Conservation (phyloP, 2,797 vertebrate species). For the Lerista edwardsae region DNA sequence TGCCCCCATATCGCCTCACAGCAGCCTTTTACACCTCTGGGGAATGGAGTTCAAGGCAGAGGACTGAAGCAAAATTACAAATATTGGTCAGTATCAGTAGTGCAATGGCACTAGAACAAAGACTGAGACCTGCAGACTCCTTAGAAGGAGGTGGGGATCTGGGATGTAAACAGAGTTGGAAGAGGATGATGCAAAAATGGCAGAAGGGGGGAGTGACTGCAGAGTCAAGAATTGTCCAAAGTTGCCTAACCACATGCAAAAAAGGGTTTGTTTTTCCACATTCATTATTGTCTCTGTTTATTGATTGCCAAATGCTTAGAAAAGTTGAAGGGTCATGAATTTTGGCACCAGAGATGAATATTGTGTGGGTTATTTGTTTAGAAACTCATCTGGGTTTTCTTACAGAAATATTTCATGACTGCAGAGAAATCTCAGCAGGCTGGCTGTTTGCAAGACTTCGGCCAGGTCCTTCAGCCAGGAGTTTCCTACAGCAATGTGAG, state of each 20-base stretch:
- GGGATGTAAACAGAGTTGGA: not conserved
- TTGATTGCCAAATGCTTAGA: no score
- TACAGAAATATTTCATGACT: slow-evolving; percentile 11
- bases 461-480: no score
- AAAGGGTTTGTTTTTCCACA: slow-evolving; percentile 51
- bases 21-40: no score
- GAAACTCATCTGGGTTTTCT: not conserved
- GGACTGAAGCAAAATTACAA: not conserved
- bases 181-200: not conserved
- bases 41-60: not conserved
- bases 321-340: slow-evolving; percentile 14
- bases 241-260: not conserved
- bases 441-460: not conserved
- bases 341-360: not conserved
- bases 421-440: not conserved
- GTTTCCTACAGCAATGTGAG: no score
- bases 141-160: not conserved
- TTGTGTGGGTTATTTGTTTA: slow-evolving; percentile 6
- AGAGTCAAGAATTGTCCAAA: not conserved
- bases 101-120: not conserved
- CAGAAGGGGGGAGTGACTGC: no score
- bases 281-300: no score
- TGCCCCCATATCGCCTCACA: no score
- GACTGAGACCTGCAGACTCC: no score
- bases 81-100: not conserved